Base-by-base conservation (phyloP, 2,888 invertebrate genomes). In the Trichogramma evanescens region DNA sequence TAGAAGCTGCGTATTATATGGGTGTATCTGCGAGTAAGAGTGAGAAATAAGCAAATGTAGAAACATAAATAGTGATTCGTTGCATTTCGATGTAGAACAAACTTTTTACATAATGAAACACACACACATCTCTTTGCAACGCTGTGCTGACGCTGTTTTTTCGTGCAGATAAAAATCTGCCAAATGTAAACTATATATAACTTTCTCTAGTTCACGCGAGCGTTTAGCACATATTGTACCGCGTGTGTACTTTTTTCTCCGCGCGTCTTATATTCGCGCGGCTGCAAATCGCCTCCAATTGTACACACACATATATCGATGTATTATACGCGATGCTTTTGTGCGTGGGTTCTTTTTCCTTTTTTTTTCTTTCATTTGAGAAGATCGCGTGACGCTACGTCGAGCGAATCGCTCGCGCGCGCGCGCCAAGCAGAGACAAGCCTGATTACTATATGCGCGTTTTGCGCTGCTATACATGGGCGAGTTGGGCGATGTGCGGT, bases 31-130 rank as follows among this genome's bases (percentile, higher is more conserved):
- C 13, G 42, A 53, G 49, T 44, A 13, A n/a, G 51, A 42, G 13
- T 45, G 54, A 49, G 4, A 41, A 39, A 44, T 43, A 61, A 53
- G 13, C 56, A 50, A 40, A 26, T 26, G 26, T 26, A 26, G 2
- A 26, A 26, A 26, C 26, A 26, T 26, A 26, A 26, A 26, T 26
- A 26, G 26, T 26, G 26, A 26, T 26, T 26, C 26, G 26, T 26
- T 26, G 26, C 26, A 26, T 26, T 26, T 26, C 26, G n/a, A 61
- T 42, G 43, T 53, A 40, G 52, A 48, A 8, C 44, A 49, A 50
- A 43, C 42, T 57, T 54, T 57, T 61, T 61, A 61, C 61, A 54
- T 57, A 61, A 61, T 56, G 8, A 42, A 54, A 50, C 6, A 48
- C 48, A n/a, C 48, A 13, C 54, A 42, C 8, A 10, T 42, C 49